Base-by-base conservation (phyloP, 2,888 invertebrate species). In the Pemphredon lugubris region DNA sequence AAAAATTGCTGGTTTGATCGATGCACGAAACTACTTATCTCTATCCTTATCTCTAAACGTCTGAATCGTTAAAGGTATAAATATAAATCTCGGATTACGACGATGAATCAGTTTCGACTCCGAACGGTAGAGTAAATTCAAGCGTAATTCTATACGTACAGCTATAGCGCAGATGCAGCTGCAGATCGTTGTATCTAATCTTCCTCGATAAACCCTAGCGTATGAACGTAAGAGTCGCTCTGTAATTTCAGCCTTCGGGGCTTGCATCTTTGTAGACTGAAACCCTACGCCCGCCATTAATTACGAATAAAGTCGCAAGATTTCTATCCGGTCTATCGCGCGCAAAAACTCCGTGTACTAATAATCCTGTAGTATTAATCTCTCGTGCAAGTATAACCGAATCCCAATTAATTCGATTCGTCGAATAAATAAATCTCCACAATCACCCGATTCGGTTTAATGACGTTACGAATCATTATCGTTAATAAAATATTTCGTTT, bases 191-290 rank as follows among this genome's bases (percentile, higher is more conserved):
- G 65, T 63, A 64, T 73, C 72, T 73, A 81, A 79, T 67, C 75
- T 81, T 72, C 76, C 76, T 74, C 77, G 79, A 81, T 78, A 71
- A 81, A 59, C 61, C 64, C 59, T 66, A 54, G 66, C 47, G 44
- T 59, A 66, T 60, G 65, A 59, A 61, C 59, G 48, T 66, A 73
- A 74, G 73, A 75, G 69, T 59, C 44, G 74, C 82, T 84, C 82
- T 84, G 84, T 79, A 84, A 84, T 83, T 83, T 80, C 84, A 84
- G 53, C 72, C 75, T 21, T 42, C 50, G 65, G 50, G 73, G 64
- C 65, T 75, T 54, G 65, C 79, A 55, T 57, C 59, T 55, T 48
- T 34, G 73, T 58, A 58, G 60, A 64, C 79, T 82, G 83, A 82
- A 84, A 84, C 83, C 80, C 73, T 77, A 83, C 76, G 75, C 79